Evolutionary conservation across 2,113 vertebrate species (phyloP).

Genomic region (Zosterops borbonicus): DNA sequence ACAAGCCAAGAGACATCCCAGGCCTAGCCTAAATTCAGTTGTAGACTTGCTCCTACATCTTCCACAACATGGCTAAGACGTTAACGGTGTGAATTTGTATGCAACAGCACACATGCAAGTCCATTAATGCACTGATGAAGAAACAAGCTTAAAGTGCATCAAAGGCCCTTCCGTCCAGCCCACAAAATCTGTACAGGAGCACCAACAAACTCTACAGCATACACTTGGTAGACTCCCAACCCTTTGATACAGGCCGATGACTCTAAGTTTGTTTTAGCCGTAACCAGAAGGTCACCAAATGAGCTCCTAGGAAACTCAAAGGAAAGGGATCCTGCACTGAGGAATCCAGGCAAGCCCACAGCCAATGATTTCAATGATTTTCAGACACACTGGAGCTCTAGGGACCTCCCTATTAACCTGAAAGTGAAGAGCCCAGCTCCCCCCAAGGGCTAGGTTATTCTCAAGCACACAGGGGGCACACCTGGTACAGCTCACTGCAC

Average conservation of each 20-base stretch:
- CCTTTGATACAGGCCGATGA: not conserved
- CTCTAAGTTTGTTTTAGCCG: not conserved
- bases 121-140: not conserved
- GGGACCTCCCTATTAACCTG: not conserved
- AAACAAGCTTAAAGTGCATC: not conserved
- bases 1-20: not conserved
- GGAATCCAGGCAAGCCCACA: not conserved
- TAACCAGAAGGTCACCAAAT: not conserved
- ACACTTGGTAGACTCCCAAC: accelerated
- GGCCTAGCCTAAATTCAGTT: not conserved
- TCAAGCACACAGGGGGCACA: not conserved
- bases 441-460: too few relatives aligned
- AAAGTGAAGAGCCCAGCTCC: not conserved
- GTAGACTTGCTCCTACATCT: not conserved
- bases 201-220: not conserved
- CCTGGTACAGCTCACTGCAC: not conserved
- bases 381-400: not conserved
- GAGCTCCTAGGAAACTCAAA: not conserved
- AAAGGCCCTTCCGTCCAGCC: not conserved
- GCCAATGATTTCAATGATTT: not conserved
- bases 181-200: not conserved
- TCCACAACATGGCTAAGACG: accelerated
- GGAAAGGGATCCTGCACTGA: not conserved
- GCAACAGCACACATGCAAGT: not conserved
- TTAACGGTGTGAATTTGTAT: not conserved